These are phyloP conservation scores for Drosophila repleta DNA, from an alignment of 1,140 invertebrate genomes.

Conservation along the genomic window DNA sequence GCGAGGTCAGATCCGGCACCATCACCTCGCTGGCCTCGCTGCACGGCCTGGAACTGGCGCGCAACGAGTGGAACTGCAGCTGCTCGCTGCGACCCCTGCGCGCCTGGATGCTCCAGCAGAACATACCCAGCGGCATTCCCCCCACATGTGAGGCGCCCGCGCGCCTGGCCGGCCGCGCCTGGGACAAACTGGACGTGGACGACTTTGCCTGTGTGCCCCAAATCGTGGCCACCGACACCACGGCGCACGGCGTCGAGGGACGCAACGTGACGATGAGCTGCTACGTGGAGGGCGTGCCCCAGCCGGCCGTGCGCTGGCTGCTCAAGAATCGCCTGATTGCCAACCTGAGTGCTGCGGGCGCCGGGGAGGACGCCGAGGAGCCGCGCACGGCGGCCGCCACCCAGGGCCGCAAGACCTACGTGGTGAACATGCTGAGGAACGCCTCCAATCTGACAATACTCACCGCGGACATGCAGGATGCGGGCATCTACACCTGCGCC, in stretches of 20 bases:
- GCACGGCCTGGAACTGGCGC: constrained; percentile 89
- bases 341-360: constrained; percentile 69
- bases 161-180: constrained; percentile 87
- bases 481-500: constrained; percentile 89
- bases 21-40: constrained; percentile 88
- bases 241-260: constrained; percentile 87
- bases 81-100: constrained; percentile 89
- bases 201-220: constrained; percentile 92
- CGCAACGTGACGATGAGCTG: constrained; percentile 90
- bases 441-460: constrained; percentile 89
- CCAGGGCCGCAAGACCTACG: constrained; percentile 85
- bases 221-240: constrained; percentile 85
- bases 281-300: constrained; percentile 88
- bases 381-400: constrained; percentile 73
- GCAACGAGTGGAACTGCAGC: constrained; percentile 93
- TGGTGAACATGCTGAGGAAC: constrained; percentile 84
- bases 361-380: constrained; percentile 46
- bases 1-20: constrained; percentile 87
- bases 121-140: constrained; percentile 89
- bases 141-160: constrained; percentile 88
- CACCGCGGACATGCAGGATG: constrained; percentile 88
- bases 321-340: constrained; percentile 81
- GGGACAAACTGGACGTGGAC: constrained; percentile 90
- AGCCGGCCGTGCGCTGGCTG: constrained; percentile 87
- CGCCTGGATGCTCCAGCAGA: constrained; percentile 91